Evolutionary conservation across 1,140 invertebrate genomes (phyloP), one percentile per base, ranked within the genome.

Genomic region (Sycobia sp.): DNA sequence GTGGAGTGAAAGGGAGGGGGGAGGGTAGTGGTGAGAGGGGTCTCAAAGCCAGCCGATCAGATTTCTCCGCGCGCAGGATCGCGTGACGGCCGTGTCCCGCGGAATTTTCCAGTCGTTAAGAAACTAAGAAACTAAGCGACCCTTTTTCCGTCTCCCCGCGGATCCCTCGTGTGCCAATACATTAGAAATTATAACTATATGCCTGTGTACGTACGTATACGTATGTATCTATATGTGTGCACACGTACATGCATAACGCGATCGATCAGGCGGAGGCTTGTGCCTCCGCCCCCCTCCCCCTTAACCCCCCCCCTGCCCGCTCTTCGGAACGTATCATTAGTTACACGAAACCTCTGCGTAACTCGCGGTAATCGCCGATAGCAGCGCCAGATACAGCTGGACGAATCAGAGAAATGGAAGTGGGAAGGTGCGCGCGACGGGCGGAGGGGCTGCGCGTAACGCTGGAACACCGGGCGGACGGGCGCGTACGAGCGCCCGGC

Each of bases 321-420:
- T n/a, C n/a, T n/a, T n/a, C n/a, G n/a, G 39, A 66, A 66, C 46
- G 53, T 54, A 59, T 67, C 41, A 67, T 67, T 67, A 67, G 60
- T 67, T 67, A 62, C 59, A 67, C 65, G 65, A 58, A 66, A 43
- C 49, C 36, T 46, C 41, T 10, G 38, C 53, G 53, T 62, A 62
- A 53, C 44, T 34, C 32, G 34, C 29, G 38, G 32, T 62, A 66
- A 66, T 66, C 59, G 59, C 47, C 60, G 65, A 66, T 66, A 53
- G 54, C 38, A 51, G 29, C 18, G 27, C 34, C 25, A 50, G 65
- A 66, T 66, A 66, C 16, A 32, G 14, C n/a, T 23, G 25, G 16
- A 47, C 41, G 49, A 60, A 44, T 49, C 47, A 51, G 47, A 60
- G 36, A 51, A 41, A 51, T 0, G 14, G 29, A 8, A 1, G n/a